Evolutionary conservation across 2,888 invertebrate species (phyloP).

Genomic region (Caenorhabditis uteleia): DNA sequence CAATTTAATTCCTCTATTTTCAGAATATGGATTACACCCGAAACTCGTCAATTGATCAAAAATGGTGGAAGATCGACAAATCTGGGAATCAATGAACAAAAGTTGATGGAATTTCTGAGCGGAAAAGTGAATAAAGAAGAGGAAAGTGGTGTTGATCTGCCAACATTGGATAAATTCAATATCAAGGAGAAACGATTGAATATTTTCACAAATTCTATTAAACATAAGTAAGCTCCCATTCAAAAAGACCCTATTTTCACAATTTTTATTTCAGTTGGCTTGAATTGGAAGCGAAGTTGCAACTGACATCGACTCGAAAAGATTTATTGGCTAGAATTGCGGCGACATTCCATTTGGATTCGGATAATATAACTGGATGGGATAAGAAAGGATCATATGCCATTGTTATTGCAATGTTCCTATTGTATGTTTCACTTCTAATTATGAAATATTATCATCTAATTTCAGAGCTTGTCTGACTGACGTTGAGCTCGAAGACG

Average conservation of each 20-base stretch:
- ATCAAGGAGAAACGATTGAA: slow-evolving; percentile 36
- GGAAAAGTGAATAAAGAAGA: slow-evolving; percentile 17
- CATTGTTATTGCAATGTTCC: slow-evolving; percentile 18
- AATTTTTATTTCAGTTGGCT: slow-evolving; percentile 31
- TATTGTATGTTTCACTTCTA: slow-evolving; percentile 11
- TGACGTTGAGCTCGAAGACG: slow-evolving; percentile 34
- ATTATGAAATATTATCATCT: no score
- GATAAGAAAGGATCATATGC: slow-evolving; percentile 12
- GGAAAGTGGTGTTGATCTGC: slow-evolving; percentile 20
- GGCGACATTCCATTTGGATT: slow-evolving; percentile 30
- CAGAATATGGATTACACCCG: slow-evolving; percentile 20
- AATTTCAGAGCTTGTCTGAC: slow-evolving; percentile 32
- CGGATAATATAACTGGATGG: slow-evolving; percentile 45
- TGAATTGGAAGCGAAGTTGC: slow-evolving; percentile 32
- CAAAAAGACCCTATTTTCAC: background rate
- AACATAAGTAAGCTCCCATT: slow-evolving; percentile 27
- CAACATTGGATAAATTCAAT: slow-evolving; percentile 40
- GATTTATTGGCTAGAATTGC: slow-evolving; percentile 27
- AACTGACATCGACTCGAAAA: slow-evolving; percentile 25
- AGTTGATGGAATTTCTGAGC: slow-evolving; percentile 22
- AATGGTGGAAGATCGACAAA: slow-evolving; percentile 18
- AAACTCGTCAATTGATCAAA: slow-evolving; percentile 13
- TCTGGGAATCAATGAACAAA: slow-evolving; percentile 22
- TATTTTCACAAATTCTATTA: slow-evolving; percentile 36
- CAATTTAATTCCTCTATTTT: background rate